phyloP scores from a whole-genome alignment of 2,113 vertebrate species.

The Hyperoodon ampullatus region DNA sequence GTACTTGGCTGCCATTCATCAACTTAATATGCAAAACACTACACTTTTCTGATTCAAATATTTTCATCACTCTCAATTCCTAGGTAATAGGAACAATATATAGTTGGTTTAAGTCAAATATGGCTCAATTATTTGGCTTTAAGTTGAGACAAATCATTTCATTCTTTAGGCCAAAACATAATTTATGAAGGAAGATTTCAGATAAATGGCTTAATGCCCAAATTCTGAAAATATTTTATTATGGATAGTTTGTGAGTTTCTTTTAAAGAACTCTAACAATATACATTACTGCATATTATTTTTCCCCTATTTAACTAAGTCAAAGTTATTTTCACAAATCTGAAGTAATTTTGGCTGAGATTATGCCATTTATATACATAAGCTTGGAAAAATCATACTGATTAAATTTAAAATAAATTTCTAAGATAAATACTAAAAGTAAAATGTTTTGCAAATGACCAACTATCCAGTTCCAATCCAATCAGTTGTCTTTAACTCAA shows the following conservation, averaged over 20 bases:
- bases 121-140: background rate
- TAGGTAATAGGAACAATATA: background rate
- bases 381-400: background rate
- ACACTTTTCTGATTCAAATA: conserved; percentile 35
- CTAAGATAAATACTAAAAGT: background rate
- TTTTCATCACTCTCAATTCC: background rate
- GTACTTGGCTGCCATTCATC: background rate
- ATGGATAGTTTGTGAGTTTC: background rate
- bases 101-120: background rate
- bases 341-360: background rate
- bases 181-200: conserved; percentile 14
- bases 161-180: conserved; percentile 12
- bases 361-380: background rate
- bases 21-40: background rate
- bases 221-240: conserved; percentile 26
- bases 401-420: conserved; percentile 26
- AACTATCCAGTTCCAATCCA: background rate
- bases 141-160: background rate
- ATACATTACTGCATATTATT: background rate
- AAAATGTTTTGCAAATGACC: background rate
- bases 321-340: conserved; percentile 9
- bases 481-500: background rate
- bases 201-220: background rate
- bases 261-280: conserved; percentile 26
- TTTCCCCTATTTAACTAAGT: background rate